A percentile compares a stretch with the other conserved stretches of the same genome.
These are phyloP conservation scores for Yoshiicerus persimilis DNA, from an alignment of 1,140 invertebrate genomes.

Conservation along the genomic window DNA sequence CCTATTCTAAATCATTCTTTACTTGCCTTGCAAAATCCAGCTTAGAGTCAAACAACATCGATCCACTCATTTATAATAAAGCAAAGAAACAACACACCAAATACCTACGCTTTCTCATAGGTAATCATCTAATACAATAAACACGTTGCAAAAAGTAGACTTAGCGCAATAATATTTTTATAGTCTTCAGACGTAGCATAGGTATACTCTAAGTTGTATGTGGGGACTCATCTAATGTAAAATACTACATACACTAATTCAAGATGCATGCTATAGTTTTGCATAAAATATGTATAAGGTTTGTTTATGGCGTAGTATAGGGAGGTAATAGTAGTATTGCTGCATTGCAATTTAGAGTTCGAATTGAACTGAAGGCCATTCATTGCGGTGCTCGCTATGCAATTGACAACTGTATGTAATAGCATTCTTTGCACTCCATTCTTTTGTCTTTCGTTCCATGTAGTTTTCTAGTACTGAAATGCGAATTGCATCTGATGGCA, in stretches of 20 bases:
- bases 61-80: not conserved
- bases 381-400: not conserved
- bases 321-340: not conserved
- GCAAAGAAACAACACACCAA: not conserved
- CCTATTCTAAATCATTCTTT: not conserved
- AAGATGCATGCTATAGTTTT: not conserved
- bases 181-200: not conserved
- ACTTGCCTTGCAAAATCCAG: not conserved
- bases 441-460: not conserved
- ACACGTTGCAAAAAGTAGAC: not conserved
- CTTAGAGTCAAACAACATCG: not conserved
- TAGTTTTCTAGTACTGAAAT: no score
- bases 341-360: not conserved
- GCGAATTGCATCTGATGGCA: no score
- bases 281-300: not conserved
- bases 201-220: not conserved
- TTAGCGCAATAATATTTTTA: not conserved
- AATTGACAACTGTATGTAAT: not conserved
- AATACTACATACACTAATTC: not conserved
- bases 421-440: not conserved
- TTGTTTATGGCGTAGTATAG: not conserved
- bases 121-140: not conserved
- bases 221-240: not conserved
- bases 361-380: not conserved
- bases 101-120: not conserved